These are phyloP conservation scores for Etia nguti DNA, from an alignment of 2,113 vertebrate genomes.

Conservation along the genomic window DNA sequence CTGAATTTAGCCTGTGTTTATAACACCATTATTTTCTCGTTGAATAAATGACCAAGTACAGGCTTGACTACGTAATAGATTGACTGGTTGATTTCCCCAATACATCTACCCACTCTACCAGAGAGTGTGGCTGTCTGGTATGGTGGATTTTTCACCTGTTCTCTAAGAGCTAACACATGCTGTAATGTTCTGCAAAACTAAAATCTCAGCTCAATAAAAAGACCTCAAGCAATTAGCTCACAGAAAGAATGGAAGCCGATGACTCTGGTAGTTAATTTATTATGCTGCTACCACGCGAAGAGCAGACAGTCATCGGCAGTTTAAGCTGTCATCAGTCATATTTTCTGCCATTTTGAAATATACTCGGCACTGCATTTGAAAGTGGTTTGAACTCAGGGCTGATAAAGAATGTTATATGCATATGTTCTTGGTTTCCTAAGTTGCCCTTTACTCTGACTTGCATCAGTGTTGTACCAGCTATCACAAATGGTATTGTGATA, in stretches of 20 bases:
- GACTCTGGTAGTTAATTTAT: neutral
- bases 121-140: slow-evolving; percentile 13
- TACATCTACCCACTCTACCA: neutral
- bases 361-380: neutral
- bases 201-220: neutral
- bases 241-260: neutral
- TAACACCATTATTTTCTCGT: neutral
- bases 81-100: neutral
- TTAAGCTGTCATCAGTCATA: neutral
- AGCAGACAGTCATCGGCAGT: neutral
- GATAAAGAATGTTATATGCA: neutral
- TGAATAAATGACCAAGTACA: neutral
- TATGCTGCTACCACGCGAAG: neutral
- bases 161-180: neutral
- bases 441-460: neutral
- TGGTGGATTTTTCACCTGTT: slow-evolving; percentile 5
- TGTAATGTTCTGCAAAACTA: neutral
- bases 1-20: slow-evolving; percentile 12
- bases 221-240: neutral
- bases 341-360: neutral
- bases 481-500: neutral
- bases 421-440: neutral
- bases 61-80: neutral
- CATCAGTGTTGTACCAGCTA: neutral
- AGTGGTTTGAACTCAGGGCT: neutral